Evolutionary conservation across 2,888 invertebrate genomes (phyloP).

Genomic region (Patella caerulea): DNA sequence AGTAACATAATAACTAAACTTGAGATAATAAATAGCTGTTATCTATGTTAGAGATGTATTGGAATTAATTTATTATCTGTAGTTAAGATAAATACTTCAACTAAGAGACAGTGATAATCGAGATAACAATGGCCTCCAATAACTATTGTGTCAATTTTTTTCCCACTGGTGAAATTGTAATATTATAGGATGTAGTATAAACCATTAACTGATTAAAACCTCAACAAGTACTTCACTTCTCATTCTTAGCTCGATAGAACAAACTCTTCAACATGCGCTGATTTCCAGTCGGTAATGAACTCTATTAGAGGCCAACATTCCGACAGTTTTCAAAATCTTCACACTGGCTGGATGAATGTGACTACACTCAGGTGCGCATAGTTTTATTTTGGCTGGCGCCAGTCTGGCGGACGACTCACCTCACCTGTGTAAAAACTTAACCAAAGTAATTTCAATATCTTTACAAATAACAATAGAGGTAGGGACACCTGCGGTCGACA

Average conservation of each 20-base stretch:
- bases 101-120: too few relatives aligned
- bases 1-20: too few relatives aligned
- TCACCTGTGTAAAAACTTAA: slow-evolving; percentile 13
- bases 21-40: too few relatives aligned
- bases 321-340: slow-evolving; percentile 9
- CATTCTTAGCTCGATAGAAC: slow-evolving; percentile 3
- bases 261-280: not conserved
- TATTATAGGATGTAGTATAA: not conserved
- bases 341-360: slow-evolving; percentile 6
- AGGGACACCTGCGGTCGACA: slow-evolving; percentile 10
- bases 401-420: slow-evolving; percentile 9
- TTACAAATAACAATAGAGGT: slow-evolving; percentile 7
- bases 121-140: too few relatives aligned
- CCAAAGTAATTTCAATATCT: slow-evolving; percentile 12
- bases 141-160: too few relatives aligned
- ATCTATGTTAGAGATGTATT: too few relatives aligned
- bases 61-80: too few relatives aligned
- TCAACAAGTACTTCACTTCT: slow-evolving; percentile 7
- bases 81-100: too few relatives aligned
- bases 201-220: slow-evolving; percentile 7
- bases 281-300: not conserved
- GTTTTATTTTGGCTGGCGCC: slow-evolving; percentile 8
- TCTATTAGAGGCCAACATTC: not conserved
- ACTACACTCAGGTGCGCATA: slow-evolving; percentile 10
- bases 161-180: too few relatives aligned